These are phyloP conservation scores for Cryptoleucopteryx plumbea DNA, from an alignment of 2,113 vertebrate genomes.

Conservation along the genomic window DNA sequence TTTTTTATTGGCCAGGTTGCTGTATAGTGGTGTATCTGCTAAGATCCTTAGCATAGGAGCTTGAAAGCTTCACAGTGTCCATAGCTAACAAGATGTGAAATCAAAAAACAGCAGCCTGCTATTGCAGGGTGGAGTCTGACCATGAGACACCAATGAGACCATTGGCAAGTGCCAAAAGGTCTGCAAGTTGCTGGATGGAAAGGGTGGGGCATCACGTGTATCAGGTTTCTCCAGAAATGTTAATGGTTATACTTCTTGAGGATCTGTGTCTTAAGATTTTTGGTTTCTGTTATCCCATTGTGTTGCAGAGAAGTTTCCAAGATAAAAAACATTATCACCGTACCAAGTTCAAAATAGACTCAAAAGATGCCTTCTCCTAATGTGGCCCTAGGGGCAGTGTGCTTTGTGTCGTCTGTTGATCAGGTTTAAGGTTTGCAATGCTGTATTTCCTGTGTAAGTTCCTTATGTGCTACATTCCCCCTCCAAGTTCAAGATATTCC, in stretches of 20 bases:
- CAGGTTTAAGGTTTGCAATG: neutral
- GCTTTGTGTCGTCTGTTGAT: neutral
- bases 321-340: neutral
- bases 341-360: neutral
- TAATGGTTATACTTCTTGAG: neutral
- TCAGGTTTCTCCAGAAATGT: neutral
- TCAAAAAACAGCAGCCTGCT: neutral
- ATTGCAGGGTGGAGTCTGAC: neutral
- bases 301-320: neutral
- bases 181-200: neutral
- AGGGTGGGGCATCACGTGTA: neutral
- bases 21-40: neutral
- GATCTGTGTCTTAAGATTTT: neutral
- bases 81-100: neutral
- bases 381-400: neutral
- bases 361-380: neutral
- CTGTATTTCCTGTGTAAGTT: neutral
- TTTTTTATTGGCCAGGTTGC: neutral
- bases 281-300: neutral
- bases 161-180: neutral
- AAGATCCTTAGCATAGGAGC: neutral
- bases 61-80: neutral
- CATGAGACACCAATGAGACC: neutral
- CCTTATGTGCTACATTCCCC: accelerated
- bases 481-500: neutral